Evolutionary conservation across 2,888 invertebrate genomes (phyloP).

Genomic region (Cecidostiba fungosa): DNA sequence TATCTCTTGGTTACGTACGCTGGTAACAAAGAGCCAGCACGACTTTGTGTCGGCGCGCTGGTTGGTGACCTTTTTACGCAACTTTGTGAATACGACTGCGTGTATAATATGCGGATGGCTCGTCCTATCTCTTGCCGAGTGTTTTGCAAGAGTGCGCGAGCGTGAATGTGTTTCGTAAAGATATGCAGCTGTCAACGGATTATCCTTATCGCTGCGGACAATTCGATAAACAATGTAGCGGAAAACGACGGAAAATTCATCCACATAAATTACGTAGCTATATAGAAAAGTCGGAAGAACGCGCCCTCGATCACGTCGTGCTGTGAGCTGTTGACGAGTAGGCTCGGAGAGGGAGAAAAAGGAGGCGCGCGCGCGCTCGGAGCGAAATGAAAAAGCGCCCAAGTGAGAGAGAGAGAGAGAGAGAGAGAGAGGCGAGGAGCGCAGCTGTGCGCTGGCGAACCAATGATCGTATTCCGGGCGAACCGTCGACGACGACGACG

Average conservation of each 20-base stretch:
- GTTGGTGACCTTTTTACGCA: no score
- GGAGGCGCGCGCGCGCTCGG: background rate
- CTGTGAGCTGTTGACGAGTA: background rate
- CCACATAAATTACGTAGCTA: no score
- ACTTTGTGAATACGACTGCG: no score
- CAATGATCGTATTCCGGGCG: conserved; percentile 75
- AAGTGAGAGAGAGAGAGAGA: background rate
- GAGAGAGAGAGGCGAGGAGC: conserved; percentile 47
- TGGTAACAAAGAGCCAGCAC: background rate
- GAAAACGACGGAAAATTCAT: no score
- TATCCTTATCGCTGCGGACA: no score
- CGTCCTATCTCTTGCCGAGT: background rate
- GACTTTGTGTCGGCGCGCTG: background rate
- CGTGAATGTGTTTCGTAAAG: no score
- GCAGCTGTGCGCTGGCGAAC: conserved; percentile 74
- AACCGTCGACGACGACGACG: conserved; percentile 48
- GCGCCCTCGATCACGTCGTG: conserved; percentile 44
- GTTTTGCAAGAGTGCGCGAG: background rate
- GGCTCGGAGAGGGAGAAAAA: conserved; percentile 6
- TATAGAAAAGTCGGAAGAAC: background rate
- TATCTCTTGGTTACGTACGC: no score
- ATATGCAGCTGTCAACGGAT: no score
- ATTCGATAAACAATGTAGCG: no score
- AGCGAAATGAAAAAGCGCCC: background rate
- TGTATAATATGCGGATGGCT: no score